Conservation (phyloP, 1,140 invertebrate genomes). For the Carposina sasakii region DNA sequence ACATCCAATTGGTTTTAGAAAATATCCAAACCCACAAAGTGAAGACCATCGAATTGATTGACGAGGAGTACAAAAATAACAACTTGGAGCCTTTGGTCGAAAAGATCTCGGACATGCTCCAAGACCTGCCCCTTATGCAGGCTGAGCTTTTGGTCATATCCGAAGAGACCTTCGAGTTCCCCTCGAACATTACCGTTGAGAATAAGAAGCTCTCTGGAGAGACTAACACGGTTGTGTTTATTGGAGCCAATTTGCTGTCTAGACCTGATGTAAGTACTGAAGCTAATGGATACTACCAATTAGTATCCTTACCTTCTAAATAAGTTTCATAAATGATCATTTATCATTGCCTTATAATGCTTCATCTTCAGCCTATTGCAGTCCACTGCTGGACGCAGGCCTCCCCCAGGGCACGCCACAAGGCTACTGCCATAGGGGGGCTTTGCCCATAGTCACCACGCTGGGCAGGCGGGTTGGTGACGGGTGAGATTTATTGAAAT, state of each 20-base stretch:
- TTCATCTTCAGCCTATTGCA: too few species aligned
- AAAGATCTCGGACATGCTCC: slow-evolving; percentile 73
- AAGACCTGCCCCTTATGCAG: slow-evolving; percentile 78
- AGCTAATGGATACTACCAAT: not conserved
- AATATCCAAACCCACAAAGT: slow-evolving; percentile 80
- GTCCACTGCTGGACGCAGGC: too few species aligned
- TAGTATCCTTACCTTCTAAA: too few species aligned
- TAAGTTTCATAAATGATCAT: too few species aligned
- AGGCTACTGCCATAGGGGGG: too few species aligned
- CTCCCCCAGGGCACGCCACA: too few species aligned
- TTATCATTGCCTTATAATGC: too few species aligned
- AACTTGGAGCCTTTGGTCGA: slow-evolving; percentile 65
- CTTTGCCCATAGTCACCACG: too few species aligned
- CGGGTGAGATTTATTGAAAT: too few species aligned
- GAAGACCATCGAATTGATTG: slow-evolving; percentile 80
- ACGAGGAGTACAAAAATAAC: slow-evolving; percentile 68
- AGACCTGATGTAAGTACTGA: slow-evolving; percentile 42
- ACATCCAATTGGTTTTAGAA: slow-evolving; percentile 85
- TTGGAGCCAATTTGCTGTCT: slow-evolving; percentile 66
- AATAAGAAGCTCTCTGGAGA: slow-evolving; percentile 75
- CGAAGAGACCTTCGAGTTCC: slow-evolving; percentile 65
- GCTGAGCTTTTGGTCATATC: slow-evolving; percentile 64
- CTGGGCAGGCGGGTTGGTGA: too few species aligned
- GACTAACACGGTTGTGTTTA: slow-evolving; percentile 72
- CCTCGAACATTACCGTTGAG: slow-evolving; percentile 73